Evolutionary conservation across 2,888 invertebrate genomes (phyloP), one percentile per base, ranked within the genome.

Genomic region (Trileptium ribeirensis): DNA sequence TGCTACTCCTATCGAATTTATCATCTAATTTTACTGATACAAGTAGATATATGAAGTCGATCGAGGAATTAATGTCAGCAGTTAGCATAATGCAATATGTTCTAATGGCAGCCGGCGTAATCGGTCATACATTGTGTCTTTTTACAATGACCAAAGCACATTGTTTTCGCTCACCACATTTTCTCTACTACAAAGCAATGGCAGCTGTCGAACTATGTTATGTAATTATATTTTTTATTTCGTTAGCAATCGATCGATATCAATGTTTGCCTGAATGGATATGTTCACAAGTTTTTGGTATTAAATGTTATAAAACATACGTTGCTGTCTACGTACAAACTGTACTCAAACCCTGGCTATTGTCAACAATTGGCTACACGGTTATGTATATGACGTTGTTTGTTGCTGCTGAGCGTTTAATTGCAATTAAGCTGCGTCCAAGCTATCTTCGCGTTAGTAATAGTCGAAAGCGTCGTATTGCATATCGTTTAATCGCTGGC

Each of bases 311-410:
- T 36, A 70, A 8, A 70, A 70, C 8, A 33, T 29, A 70, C 31
- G 8, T 8, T n/a, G 70, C 70, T 3, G 31, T 70, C 8, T 70
- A 70, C 70, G n/a, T n/a, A n/a, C n/a, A n/a, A n/a, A n/a, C n/a
- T n/a, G n/a, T n/a, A n/a, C n/a, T n/a, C n/a, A n/a, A n/a, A n/a
- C n/a, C n/a, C n/a, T n/a, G n/a, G n/a, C n/a, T n/a, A n/a, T n/a
- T n/a, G n/a, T 33, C 33, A 31, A 70, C 8, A 19, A n/a, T 36
- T 8, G 70, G 70, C 15, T 70, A 70, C 36, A 36, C 36, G 29
- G 70, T 70, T n/a, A 31, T 70, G 8, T 70, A 70, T 70, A 70
- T 70, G 70, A 33, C 70, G 15, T 33, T 70, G 29, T 70, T 70
- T 8, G 36, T 70, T 70, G 29, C 70, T 8, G 15, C 29, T 70